These are phyloP conservation scores for Silurus aristotelis DNA, from an alignment of 2,797 vertebrate species.

Conservation along the genomic window DNA sequence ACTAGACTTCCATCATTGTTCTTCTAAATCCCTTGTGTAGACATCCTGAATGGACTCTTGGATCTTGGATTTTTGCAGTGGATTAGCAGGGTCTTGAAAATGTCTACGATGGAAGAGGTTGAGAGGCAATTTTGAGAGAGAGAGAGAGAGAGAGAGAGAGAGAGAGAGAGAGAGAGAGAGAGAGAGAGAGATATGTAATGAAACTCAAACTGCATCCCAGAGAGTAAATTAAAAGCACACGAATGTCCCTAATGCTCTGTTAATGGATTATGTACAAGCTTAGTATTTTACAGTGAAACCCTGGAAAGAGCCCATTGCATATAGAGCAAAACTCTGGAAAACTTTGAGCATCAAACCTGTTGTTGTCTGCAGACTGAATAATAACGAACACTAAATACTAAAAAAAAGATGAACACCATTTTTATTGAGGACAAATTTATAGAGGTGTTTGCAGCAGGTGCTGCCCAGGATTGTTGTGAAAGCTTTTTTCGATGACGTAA, in stretches of 20 bases:
- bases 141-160: background rate
- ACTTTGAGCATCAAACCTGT: too few relatives aligned
- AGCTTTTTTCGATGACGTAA: background rate
- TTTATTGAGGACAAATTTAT: background rate
- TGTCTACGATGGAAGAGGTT: background rate
- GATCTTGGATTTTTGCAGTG: slow-evolving; percentile 13
- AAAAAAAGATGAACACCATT: slow-evolving; percentile 4
- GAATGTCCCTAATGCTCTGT: slow-evolving; percentile 31
- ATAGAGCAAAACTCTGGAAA: background rate
- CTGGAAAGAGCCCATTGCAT: background rate
- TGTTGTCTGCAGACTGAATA: background rate
- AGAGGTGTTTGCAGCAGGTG: background rate
- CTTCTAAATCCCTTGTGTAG: background rate
- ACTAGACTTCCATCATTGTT: slow-evolving; percentile 3
- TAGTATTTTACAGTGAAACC: slow-evolving; percentile 20
- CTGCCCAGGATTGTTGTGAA: background rate
- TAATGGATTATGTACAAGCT: slow-evolving; percentile 36
- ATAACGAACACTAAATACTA: background rate
- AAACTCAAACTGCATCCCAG: slow-evolving; percentile 21
- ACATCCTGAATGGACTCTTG: background rate
- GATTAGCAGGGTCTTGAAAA: slow-evolving; percentile 26
- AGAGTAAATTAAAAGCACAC: slow-evolving; percentile 37
- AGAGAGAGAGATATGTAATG: slow-evolving; percentile 21
- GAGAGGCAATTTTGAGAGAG: slow-evolving; percentile 16
- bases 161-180: background rate